Percentiles rank a stretch among this genome's conserved stretches.
These are phyloP conservation scores for Grallaria varia DNA, from an alignment of 2,113 vertebrate species.

Conservation along the genomic window DNA sequence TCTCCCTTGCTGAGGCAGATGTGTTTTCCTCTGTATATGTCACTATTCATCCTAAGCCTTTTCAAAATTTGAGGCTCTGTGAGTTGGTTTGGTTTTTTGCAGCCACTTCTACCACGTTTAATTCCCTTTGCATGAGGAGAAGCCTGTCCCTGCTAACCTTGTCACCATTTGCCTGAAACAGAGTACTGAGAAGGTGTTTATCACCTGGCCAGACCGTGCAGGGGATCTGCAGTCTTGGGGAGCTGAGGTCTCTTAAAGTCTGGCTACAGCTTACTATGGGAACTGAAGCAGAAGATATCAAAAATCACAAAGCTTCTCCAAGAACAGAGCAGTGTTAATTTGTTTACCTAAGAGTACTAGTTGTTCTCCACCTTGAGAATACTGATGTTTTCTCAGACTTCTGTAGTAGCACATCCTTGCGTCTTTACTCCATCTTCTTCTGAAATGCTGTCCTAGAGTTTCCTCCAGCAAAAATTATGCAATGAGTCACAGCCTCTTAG, in stretches of 20 bases:
- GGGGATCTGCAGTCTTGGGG: not conserved
- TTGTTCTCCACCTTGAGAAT: not conserved
- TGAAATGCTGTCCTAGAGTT: not conserved
- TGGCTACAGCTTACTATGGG: not conserved
- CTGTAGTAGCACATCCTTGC: not conserved
- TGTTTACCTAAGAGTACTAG: not conserved
- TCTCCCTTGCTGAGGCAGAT: not conserved
- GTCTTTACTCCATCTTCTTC: not conserved
- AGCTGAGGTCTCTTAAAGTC: not conserved
- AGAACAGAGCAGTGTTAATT: not conserved
- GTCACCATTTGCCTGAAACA: not conserved
- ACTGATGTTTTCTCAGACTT: not conserved
- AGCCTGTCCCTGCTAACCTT: not conserved
- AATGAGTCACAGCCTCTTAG: not conserved
- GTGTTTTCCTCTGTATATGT: not conserved
- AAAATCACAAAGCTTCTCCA: not conserved
- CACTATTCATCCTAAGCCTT: not conserved
- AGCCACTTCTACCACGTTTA: not conserved
- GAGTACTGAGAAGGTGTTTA: not conserved
- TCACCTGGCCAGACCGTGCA: not conserved
- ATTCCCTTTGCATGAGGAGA: not conserved
- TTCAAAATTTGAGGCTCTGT: not conserved
- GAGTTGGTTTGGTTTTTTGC: not conserved
- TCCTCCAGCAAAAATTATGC: not conserved
- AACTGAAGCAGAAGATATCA: not conserved